These are phyloP conservation scores for Phrynocephalus versicolor DNA, from an alignment of 2,113 vertebrate species.

Conservation along the genomic window DNA sequence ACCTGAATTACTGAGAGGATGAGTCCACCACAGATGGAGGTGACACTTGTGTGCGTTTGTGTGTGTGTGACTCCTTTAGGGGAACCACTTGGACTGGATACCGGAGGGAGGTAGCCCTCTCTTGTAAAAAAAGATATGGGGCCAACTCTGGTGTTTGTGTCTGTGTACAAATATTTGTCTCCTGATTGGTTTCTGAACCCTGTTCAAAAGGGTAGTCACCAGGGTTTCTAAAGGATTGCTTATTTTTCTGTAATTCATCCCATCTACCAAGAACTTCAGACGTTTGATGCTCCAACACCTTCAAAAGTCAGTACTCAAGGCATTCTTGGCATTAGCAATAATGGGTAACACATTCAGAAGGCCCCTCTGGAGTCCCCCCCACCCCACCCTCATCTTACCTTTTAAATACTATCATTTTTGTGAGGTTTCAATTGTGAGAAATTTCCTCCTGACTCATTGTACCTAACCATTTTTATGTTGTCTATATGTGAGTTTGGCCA, in stretches of 20 bases:
- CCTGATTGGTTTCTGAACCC: neutral
- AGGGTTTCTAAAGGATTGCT: neutral
- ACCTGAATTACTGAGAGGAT: too few relatives aligned
- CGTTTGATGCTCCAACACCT: neutral
- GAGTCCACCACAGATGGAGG: too few relatives aligned
- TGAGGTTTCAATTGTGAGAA: neutral
- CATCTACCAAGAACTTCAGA: neutral
- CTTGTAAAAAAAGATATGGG: neutral
- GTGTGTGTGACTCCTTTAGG: too few relatives aligned
- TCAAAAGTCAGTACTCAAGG: neutral
- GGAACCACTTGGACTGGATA: too few relatives aligned
- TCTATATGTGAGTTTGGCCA: too few relatives aligned
- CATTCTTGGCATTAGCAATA: neutral
- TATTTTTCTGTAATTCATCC: neutral
- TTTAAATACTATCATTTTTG: too few relatives aligned
- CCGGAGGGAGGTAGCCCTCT: too few relatives aligned
- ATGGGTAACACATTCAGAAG: too few relatives aligned
- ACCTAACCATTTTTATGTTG: neutral
- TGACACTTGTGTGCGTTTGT: too few relatives aligned
- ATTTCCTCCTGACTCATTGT: neutral
- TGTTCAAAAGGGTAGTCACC: neutral
- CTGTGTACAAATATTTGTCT: neutral
- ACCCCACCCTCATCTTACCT: neutral
- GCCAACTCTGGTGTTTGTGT: neutral
- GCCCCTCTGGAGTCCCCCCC: neutral